Base-by-base conservation (phyloP, 2,797 vertebrate genomes). In the Sebastolobus alascanus region DNA sequence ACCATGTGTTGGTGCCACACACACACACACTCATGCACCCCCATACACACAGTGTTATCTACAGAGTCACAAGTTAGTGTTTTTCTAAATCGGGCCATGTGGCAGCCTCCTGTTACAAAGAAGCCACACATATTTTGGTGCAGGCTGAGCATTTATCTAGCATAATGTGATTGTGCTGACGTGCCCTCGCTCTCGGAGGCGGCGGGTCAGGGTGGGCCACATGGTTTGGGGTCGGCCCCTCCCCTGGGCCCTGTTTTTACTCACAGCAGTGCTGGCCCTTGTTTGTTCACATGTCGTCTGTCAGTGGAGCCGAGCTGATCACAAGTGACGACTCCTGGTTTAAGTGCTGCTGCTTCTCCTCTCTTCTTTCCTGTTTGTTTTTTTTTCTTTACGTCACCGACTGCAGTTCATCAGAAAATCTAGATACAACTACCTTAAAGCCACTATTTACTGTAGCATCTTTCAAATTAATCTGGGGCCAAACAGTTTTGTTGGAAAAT, bases 101-200 rank as follows among this genome's bases (percentile, higher is more conserved):
- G 91, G 90, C 74, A 77, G 86, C 80, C 86, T 86, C 85, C 77
- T 88, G 83, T 84, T 88, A 89, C 76, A 89, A 93, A 92, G 88
- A 84, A 70, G 82, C 80, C 80, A 80, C 91, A 90, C 87, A 94
- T 87, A 88, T 90, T 89, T 84, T 22, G 73, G 85, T 10, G 56
- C 79, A 67, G 79, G 84, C 84, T n/a, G 68, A 80, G 70, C 92
- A 91, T 94, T 93, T 91, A 93, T 94, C 91, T 73, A 64, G 27
- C 74, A 78, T 93, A 93, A 94, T 91, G 91, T 93, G 90, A 94
- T 94, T 90, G 84, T 59, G 87, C 83, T 88, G 88, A 93, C 92
- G 69, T 92, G 88, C 77, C 84, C 85, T 86, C 40, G 54, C 84
- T 79, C 81, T 87, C 80, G n/a, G 83, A 69, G 80, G 80, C 43